Conservation (phyloP, 2,113 vertebrate genomes). For the Dicentrarchus labrax region DNA sequence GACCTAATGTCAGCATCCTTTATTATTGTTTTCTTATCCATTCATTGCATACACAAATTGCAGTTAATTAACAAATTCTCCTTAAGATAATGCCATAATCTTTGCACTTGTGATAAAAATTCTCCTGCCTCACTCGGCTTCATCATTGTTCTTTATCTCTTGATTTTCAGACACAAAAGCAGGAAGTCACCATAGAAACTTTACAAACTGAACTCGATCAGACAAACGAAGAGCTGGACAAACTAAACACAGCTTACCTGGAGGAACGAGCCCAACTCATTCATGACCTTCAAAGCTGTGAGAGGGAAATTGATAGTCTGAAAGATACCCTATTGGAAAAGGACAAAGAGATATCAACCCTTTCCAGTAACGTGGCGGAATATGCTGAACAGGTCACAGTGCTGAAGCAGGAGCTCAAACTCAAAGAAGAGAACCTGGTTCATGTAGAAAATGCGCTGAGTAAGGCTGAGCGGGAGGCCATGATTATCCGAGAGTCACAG, state of each 20-base stretch:
- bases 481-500: constrained; percentile 85
- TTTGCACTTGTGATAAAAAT: not conserved
- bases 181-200: constrained; percentile 84
- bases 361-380: constrained; percentile 84
- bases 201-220: constrained; percentile 90
- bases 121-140: not conserved
- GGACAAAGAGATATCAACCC: constrained; percentile 86
- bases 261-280: constrained; percentile 91
- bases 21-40: not conserved
- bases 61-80: not conserved
- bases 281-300: constrained; percentile 91
- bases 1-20: not conserved
- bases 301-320: constrained; percentile 90
- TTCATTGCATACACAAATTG: not conserved
- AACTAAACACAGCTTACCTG: constrained; percentile 88
- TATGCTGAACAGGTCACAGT: constrained; percentile 86
- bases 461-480: constrained; percentile 84
- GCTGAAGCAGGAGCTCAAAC: constrained; percentile 85
- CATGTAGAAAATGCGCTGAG: constrained; percentile 82
- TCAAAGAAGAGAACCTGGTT: constrained; percentile 87
- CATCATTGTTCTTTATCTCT: not conserved
- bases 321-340: constrained; percentile 88
- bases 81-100: not conserved
- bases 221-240: constrained; percentile 92
- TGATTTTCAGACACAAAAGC: constrained; percentile 84